phyloP scores from a whole-genome alignment of 2,113 vertebrate species.

The Ictidomys tridecemlineatus region DNA sequence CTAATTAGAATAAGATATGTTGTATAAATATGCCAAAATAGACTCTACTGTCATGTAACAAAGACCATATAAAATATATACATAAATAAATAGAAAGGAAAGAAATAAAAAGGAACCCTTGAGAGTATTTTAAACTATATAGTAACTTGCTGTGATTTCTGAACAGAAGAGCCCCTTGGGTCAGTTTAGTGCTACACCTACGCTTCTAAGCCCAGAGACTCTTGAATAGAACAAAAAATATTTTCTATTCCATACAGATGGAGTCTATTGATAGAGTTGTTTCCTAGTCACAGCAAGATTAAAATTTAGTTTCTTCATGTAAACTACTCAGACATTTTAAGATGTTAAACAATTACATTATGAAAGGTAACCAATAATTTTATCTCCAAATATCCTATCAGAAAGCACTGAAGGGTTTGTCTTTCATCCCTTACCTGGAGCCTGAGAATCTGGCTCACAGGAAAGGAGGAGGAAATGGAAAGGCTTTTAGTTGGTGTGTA shows the following conservation, averaged over 20 bases:
- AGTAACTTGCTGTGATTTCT: not conserved
- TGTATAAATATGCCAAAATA: too few relatives aligned
- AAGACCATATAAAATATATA: too few relatives aligned
- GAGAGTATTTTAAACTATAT: not conserved
- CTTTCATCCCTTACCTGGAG: not conserved
- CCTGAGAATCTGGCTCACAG: not conserved
- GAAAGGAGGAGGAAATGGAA: not conserved
- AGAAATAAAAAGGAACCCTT: not conserved
- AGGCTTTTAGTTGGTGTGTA: too few relatives aligned
- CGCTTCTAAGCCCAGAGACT: not conserved
- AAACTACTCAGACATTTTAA: not conserved
- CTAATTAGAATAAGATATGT: too few relatives aligned
- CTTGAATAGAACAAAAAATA: not conserved
- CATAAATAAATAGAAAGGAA: too few relatives aligned
- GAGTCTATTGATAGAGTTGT: not conserved
- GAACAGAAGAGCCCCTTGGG: not conserved
- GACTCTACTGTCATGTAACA: too few relatives aligned
- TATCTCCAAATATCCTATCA: not conserved
- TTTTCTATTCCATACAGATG: not conserved
- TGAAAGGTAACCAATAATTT: not conserved
- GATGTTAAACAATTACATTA: not conserved
- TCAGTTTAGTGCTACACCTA: not conserved
- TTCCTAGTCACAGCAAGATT: not conserved
- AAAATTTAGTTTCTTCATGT: slow-evolving; percentile 13
- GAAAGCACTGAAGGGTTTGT: not conserved